Evolutionary conservation across 1,140 invertebrate genomes (phyloP), one percentile per base, ranked within the genome.

Genomic region (Apis cerana): DNA sequence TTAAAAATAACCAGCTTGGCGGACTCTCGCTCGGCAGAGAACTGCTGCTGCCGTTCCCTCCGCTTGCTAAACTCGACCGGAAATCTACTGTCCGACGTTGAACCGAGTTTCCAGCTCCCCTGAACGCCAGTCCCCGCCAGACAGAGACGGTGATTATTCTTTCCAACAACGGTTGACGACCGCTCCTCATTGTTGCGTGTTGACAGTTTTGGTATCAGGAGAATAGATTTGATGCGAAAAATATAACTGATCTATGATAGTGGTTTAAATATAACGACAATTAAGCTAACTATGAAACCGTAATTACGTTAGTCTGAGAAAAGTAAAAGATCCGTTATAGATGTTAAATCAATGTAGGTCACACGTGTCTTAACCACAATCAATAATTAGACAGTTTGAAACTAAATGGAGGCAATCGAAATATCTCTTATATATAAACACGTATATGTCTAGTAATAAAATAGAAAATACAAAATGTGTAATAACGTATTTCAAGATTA

Each of bases 1-100:
- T 76, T 88, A 88, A 88, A 88, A 88, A 88, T 88, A 88, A 75
- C 87, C 71, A 70, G 85, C 78, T 79, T 75, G 77, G 67, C 59
- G 69, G 74, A 82, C 85, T 87, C 85, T 86, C 74, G 80, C 75
- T 70, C 68, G 70, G 64, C 17, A 61, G 48, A 80, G 80, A 27
- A 1, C 71, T 78, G 61, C 75, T 65, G 64, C 72, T 79, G 70
- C 61, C 56, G 75, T 58, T 76, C 75, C 54, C n/a, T 75, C 23
- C 67, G 65, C 72, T 80, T 23, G 69, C 58, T 62, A 50, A 71
- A 61, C 19, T 76, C 65, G 21, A 75, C 86, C 85, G 86, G 82
- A 88, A 87, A 87, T 78, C 77, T 82, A 79, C 71, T 83, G 75
- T 83, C 70, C 69, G 52, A 17, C n/a, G 58, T 9, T 64, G 59